A percentile compares a stretch with the other conserved stretches of the same genome.
Conservation (phyloP, 2,113 vertebrate genomes). For the Syrrhaptes paradoxus region DNA sequence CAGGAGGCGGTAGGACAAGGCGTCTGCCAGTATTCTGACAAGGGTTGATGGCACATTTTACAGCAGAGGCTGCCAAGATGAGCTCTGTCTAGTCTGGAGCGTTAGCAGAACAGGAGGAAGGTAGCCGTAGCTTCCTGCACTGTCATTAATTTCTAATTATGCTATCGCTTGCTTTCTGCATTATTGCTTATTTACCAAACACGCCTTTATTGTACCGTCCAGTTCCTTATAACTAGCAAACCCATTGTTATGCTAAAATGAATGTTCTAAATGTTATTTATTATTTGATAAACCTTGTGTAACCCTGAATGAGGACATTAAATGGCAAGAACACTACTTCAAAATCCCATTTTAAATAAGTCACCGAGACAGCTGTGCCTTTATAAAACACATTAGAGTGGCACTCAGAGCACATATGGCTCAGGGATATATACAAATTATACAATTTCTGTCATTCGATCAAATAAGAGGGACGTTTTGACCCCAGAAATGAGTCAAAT, state of each 20-base stretch:
- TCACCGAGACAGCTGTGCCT: slow-evolving; percentile 82
- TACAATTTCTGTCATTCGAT: slow-evolving; percentile 90
- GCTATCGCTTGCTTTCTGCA: slow-evolving; percentile 10
- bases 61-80: slow-evolving; percentile 21
- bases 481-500: slow-evolving; percentile 85
- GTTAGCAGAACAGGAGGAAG: neutral
- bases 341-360: slow-evolving; percentile 88
- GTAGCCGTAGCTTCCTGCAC: neutral
- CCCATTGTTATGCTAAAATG: slow-evolving; percentile 69
- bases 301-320: slow-evolving; percentile 81
- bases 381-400: slow-evolving; percentile 85
- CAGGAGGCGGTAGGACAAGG: neutral
- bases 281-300: slow-evolving; percentile 78
- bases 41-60: slow-evolving; percentile 16
- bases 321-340: slow-evolving; percentile 79
- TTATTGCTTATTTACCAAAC: slow-evolving; percentile 67
- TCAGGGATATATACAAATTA: slow-evolving; percentile 91
- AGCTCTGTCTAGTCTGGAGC: slow-evolving; percentile 28
- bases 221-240: slow-evolving; percentile 55
- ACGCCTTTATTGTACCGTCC: neutral
- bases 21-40: slow-evolving; percentile 30
- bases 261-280: slow-evolving; percentile 71
- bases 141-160: slow-evolving; percentile 62
- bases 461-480: slow-evolving; percentile 85
- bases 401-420: slow-evolving; percentile 85